Conservation (phyloP, 2,113 vertebrate genomes). For the Otus sunia region DNA sequence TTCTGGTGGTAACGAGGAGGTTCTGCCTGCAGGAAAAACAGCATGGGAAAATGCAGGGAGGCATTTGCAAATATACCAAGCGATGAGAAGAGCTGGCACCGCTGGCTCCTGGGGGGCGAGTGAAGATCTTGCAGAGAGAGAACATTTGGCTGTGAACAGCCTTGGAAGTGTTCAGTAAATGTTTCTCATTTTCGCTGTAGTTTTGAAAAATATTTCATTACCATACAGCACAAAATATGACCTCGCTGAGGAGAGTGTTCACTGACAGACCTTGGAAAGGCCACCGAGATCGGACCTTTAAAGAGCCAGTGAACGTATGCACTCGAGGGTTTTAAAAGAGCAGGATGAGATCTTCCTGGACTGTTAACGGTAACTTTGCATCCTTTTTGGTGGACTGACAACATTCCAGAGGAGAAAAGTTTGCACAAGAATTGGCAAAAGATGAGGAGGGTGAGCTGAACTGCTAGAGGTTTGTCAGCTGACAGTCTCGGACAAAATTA, state of each 20-base stretch:
- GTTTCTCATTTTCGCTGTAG: neutral
- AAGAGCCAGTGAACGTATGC: neutral
- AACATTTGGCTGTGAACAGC: neutral
- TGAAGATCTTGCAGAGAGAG: neutral
- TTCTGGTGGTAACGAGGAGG: neutral
- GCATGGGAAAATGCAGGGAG: neutral
- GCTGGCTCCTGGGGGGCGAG: neutral
- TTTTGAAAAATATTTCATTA: neutral
- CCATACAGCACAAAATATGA: rapidly evolving
- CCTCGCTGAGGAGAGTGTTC: neutral
- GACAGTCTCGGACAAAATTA: neutral
- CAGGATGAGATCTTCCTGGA: neutral
- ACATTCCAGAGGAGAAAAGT: neutral
- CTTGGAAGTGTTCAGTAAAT: neutral
- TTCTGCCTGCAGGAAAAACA: neutral
- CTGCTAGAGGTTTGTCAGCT: neutral
- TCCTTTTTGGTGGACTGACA: neutral
- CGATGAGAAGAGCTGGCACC: neutral
- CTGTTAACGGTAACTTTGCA: neutral
- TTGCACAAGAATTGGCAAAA: neutral
- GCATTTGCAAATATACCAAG: neutral
- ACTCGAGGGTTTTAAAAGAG: neutral
- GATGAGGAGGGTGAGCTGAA: neutral
- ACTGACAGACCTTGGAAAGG: neutral
- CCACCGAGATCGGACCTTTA: neutral